Base-by-base conservation (phyloP, 2,888 invertebrate genomes). In the Phortica okadai region DNA sequence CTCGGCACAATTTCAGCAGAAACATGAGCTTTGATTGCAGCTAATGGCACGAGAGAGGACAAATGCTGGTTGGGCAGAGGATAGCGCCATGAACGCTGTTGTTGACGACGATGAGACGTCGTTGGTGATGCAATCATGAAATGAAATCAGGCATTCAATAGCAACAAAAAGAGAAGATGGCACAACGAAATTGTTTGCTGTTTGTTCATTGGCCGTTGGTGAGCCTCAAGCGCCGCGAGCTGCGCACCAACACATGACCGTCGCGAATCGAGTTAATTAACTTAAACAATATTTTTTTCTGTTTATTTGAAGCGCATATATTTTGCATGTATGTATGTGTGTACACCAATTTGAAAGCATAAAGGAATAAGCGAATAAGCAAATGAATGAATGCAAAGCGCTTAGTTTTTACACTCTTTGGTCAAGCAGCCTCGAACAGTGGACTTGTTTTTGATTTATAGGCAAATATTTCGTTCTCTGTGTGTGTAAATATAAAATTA, bases 221-320 rank as follows among this genome's bases (percentile, higher is more conserved):
- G 58, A 54, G 42, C 56, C 11, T 59, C 44, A 45, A 73, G 45
- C 41, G 25, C 16, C 58, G 81, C 78, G 74, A 78, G 74, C 78
- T 79, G 11, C 77, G 78, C 78, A 82, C 82, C 80, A 76, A 79
- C 80, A 33, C 33, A 33, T 33, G 3, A 2, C 2, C 33, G 33
- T 4, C 83, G 79, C 76, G 75, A 82, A 77, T 86, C 7, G 84
- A 88, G 83, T 87, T 88, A 87, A 87, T 87, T 87, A 87, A 88
- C 84, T 85, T 82, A 84, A 85, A 83, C 80, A 82, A 82, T 82
- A 86, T 87, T 84, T 81, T 80, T 54, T 80, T 6, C 64, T 8
- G 10, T 54, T 56, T 56, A 54, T 54, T 67, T 42, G 4, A 44
- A 67, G 45, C 44, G 67, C 45, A 69, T 45, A 64, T 6, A 44